Base-by-base conservation (phyloP, 2,888 invertebrate genomes). In the Oscheius sp. region DNA sequence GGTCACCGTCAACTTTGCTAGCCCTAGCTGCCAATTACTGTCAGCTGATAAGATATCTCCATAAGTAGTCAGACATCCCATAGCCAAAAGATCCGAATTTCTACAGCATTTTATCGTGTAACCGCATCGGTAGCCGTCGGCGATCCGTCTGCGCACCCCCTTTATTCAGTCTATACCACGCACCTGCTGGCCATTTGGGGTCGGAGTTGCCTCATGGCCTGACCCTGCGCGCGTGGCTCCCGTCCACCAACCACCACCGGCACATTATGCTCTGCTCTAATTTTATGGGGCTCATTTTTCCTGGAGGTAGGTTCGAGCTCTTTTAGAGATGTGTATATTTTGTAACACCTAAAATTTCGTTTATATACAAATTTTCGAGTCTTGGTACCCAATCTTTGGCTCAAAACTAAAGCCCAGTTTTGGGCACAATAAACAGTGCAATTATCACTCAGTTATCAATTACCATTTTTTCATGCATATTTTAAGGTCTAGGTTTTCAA, bases 171-270 rank as follows among this genome's bases (percentile, higher is more conserved):
- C 68, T 42, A 10, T 42, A 21, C 33, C 33, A 29, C 53, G 55
- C 59, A 70, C 70, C 70, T 59, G 59, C 59, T 70, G 70, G 70
- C 58, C 70, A 70, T 70, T 55, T 72, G 51, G 59, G 62, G 66
- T 13, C 50, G 33, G 72, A 60, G 63, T 72, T 72, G 51, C 62
- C 72, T 72, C 60, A 72, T 72, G 58, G 58, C 70, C 70, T 59
- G 70, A 57, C 70, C 70, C 50, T 33, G 42, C 29, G n/a, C 48
- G 51, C 58, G 59, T 70, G 48, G 57, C 58, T 59, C 55, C 70
- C 58, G 58, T 68, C 21, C 48, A 53, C 70, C 21, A 70, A 59
- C 50, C 70, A 5, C 29, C 32, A 50, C 48, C 57, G 32, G 11
- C 58, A 21, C 37, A 66, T 37, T 32, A 74, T 74, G 74, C 59